Evolutionary conservation across 2,113 vertebrate genomes (phyloP).

Genomic region (Forbesichthys agassizii): DNA sequence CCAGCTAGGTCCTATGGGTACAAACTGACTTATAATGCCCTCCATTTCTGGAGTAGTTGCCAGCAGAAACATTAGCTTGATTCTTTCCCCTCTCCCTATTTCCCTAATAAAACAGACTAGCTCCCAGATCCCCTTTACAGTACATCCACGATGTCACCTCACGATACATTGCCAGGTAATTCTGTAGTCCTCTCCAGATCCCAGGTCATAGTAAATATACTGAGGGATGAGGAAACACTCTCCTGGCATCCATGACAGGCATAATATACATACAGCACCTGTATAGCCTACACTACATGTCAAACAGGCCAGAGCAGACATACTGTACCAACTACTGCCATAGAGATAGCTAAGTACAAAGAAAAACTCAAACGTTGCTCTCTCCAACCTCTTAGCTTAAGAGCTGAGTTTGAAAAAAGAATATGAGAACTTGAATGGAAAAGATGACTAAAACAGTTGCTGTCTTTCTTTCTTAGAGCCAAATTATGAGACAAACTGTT

Average conservation of each 20-base stretch:
- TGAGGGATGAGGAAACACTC: constrained; percentile 11
- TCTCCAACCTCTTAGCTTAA: background rate
- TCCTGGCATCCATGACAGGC: background rate
- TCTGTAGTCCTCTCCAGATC: constrained; percentile 21
- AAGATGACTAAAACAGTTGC: background rate
- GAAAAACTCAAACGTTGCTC: constrained; percentile 28
- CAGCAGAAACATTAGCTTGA: constrained; percentile 20
- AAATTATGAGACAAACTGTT: too few species aligned
- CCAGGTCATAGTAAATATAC: constrained; percentile 20
- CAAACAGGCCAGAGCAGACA: constrained; percentile 58
- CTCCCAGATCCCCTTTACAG: constrained; percentile 40
- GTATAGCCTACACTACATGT: constrained; percentile 26
- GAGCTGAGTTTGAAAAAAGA: background rate
- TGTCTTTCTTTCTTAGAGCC: too few species aligned
- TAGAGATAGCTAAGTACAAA: constrained; percentile 49
- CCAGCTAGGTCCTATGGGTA: constrained; percentile 46
- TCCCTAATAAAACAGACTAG: constrained; percentile 41
- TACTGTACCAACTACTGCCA: constrained; percentile 37
- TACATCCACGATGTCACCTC: constrained; percentile 28
- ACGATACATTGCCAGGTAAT: constrained; percentile 13
- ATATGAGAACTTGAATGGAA: constrained; percentile 16
- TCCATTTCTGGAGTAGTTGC: constrained; percentile 20
- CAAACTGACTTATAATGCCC: constrained; percentile 34
- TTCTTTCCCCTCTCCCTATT: constrained; percentile 25
- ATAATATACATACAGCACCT: background rate